phyloP scores from a whole-genome alignment of 1,140 invertebrate species.

The Babylonia areolata region DNA sequence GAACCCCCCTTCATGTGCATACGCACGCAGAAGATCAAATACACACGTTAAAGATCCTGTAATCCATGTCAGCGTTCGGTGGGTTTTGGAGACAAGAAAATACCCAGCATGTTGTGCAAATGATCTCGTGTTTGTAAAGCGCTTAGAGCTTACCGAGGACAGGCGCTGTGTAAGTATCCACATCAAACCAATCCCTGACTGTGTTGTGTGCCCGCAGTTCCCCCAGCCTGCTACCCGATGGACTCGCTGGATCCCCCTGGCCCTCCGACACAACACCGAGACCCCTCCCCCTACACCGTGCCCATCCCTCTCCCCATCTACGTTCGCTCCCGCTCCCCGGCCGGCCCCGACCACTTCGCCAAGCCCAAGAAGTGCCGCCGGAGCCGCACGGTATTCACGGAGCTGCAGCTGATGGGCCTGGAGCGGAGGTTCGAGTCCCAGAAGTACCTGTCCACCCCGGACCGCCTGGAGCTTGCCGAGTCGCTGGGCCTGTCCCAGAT shows the following conservation, averaged over 20 bases:
- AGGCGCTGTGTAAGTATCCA: too few species aligned
- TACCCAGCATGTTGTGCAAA: too few species aligned
- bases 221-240: slow-evolving; percentile 20
- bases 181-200: too few species aligned
- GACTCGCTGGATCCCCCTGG: slow-evolving; percentile 17
- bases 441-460: slow-evolving; percentile 97
- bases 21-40: too few species aligned
- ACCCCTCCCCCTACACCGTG: slow-evolving; percentile 46
- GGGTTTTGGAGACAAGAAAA: too few species aligned
- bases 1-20: too few species aligned
- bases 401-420: slow-evolving; percentile 73
- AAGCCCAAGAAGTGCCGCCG: slow-evolving; percentile 69
- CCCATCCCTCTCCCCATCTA: slow-evolving; percentile 73
- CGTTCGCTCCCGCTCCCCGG: slow-evolving; percentile 67
- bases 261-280: too few species aligned
- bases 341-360: slow-evolving; percentile 52
- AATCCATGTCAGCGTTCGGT: too few species aligned
- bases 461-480: slow-evolving; percentile 94
- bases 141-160: too few species aligned
- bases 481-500: slow-evolving; percentile 96
- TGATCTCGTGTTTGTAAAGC: too few species aligned
- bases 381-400: slow-evolving; percentile 73
- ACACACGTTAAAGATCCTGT: too few species aligned
- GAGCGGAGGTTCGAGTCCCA: slow-evolving; percentile 97
- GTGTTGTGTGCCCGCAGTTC: too few species aligned